These are phyloP conservation scores for Bicyclus anynana DNA, from an alignment of 1,140 invertebrate species.

Conservation along the genomic window DNA sequence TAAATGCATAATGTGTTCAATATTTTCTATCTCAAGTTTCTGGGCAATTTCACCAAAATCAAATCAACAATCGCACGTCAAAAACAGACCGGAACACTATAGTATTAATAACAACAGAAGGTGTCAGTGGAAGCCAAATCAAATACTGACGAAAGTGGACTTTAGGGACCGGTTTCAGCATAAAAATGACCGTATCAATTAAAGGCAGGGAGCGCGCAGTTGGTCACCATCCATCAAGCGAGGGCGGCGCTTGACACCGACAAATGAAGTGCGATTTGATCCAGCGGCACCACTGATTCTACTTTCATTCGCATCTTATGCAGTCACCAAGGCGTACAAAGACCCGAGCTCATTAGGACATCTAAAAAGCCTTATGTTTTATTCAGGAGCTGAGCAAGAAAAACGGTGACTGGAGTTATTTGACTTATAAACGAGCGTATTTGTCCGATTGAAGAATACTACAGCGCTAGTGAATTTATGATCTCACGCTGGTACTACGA, in stretches of 20 bases:
- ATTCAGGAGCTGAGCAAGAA: slow-evolving; percentile 54
- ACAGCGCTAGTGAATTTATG: slow-evolving; percentile 20
- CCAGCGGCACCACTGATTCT: slow-evolving; percentile 50
- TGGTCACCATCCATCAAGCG: slow-evolving; percentile 37
- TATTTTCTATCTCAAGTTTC: too few relatives aligned
- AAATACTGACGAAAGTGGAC: neutral
- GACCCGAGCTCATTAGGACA: slow-evolving; percentile 60
- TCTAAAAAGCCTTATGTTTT: slow-evolving; percentile 71
- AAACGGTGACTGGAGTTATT: slow-evolving; percentile 66
- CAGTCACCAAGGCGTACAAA: slow-evolving; percentile 67
- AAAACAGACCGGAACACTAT: too few relatives aligned
- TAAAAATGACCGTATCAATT: slow-evolving; percentile 36
- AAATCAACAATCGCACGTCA: too few relatives aligned
- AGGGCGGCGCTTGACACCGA: slow-evolving; percentile 54
- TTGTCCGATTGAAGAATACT: slow-evolving; percentile 56
- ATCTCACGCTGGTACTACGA: too few relatives aligned
- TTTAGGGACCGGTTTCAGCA: neutral
- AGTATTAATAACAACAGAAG: too few relatives aligned
- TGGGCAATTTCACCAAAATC: too few relatives aligned
- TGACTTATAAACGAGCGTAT: slow-evolving; percentile 71
- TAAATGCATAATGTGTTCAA: too few relatives aligned
- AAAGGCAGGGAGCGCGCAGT: slow-evolving; percentile 51
- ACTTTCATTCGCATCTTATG: slow-evolving; percentile 68
- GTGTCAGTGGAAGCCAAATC: neutral
- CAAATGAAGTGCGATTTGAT: slow-evolving; percentile 75